Conservation (phyloP, 2,888 invertebrate genomes). For the Homarus gammarus region DNA sequence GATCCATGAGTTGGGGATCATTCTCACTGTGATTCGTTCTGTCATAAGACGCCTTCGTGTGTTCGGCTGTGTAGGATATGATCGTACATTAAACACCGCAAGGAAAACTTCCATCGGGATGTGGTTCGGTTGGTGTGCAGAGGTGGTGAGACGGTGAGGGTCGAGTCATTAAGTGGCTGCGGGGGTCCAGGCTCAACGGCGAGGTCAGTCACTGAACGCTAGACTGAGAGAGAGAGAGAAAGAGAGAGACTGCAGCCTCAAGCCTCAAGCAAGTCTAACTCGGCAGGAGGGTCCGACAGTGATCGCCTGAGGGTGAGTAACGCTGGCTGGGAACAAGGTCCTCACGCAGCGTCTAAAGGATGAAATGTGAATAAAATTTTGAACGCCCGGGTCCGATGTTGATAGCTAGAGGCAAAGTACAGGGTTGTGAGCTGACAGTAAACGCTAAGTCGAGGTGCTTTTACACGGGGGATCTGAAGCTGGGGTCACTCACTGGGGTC, state of each 20-base stretch:
- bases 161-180: not conserved
- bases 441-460: not conserved
- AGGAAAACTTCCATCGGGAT: too few species aligned
- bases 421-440: not conserved
- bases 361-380: not conserved
- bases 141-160: not conserved
- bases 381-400: not conserved
- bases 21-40: too few species aligned
- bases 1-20: too few species aligned
- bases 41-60: too few species aligned
- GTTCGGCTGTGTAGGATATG: too few species aligned
- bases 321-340: not conserved
- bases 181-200: not conserved
- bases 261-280: too few species aligned
- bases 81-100: too few species aligned
- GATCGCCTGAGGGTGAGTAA: not conserved
- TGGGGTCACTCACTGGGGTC: too few species aligned
- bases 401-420: not conserved
- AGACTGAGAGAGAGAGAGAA: slow-evolving; percentile 3
- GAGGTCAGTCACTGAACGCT: too few species aligned
- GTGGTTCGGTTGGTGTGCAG: not conserved
- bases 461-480: too few species aligned
- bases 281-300: not conserved
- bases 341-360: not conserved
- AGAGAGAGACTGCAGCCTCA: too few species aligned